phyloP scores from a whole-genome alignment of 2,888 invertebrate genomes.

The Drosophila conformis region DNA sequence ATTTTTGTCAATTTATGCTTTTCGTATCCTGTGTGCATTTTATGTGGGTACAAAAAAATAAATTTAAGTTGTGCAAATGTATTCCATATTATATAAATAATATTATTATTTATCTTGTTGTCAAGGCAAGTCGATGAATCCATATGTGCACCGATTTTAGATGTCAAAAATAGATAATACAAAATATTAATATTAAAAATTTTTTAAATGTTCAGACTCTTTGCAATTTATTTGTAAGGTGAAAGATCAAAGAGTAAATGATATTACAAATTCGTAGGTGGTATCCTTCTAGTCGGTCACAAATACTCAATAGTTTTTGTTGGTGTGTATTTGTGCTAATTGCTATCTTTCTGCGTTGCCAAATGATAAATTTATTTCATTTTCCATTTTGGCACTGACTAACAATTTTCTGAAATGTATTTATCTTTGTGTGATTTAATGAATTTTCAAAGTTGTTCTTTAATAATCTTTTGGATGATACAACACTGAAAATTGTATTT shows the following conservation, averaged over 20 bases:
- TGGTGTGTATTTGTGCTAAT: conserved; percentile 20
- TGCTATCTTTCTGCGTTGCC: conserved; percentile 1
- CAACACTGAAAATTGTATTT: not conserved
- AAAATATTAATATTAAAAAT: not conserved
- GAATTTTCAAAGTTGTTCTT: not conserved
- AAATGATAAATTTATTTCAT: conserved; percentile 5
- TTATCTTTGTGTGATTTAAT: not conserved
- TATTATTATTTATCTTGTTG: not conserved
- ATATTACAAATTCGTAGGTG: not conserved
- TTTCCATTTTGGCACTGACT: not conserved
- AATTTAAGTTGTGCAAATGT: not conserved
- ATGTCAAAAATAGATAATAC: not conserved
- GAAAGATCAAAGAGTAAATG: not conserved
- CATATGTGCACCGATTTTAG: not conserved
- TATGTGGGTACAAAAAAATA: not conserved
- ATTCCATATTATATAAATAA: no score
- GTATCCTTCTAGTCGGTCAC: not conserved
- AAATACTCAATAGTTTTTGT: not conserved
- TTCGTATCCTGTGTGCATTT: not conserved
- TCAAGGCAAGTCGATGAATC: not conserved
- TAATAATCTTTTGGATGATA: not conserved
- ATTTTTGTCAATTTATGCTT: not conserved
- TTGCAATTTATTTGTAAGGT: not conserved
- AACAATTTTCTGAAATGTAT: not conserved
- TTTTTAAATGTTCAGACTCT: not conserved